Evolutionary conservation across 1,140 invertebrate genomes (phyloP), one percentile per base, ranked within the genome.

Genomic region (Hormaphis cornu): DNA sequence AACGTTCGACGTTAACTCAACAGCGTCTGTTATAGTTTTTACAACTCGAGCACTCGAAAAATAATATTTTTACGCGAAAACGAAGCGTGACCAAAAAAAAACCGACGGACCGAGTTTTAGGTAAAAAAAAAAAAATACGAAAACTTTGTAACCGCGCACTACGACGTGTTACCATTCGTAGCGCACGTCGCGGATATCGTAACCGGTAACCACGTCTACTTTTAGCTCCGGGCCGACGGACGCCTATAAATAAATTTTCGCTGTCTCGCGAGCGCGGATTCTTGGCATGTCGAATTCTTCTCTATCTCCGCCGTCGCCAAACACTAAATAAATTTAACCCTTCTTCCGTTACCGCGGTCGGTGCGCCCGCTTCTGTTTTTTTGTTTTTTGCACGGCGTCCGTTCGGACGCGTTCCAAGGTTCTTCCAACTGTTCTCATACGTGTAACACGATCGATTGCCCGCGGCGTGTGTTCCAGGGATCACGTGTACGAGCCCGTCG

Each of bases 401-500:
- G 33, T 37, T 12, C 35, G 1, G 22, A 14, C 46, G 22, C 22
- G 22, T 50, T 50, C 46, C 46, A 50, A 50, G 16, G n/a, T n/a
- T n/a, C 26, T 26, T 24, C 8, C 9, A 24, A 24, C 12, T 12
- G 22, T 4, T 1, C 44, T 3, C 2, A 58, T 40, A 63, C 18
- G n/a, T 50, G 1, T 48, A 33, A 63, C 9, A 30, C 26, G n/a
- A n/a, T n/a, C n/a, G n/a, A n/a, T n/a, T n/a, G n/a, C n/a, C n/a
- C n/a, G n/a, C n/a, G n/a, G n/a, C 24, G 22, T 24, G 28, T 59
- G 16, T 69, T 33, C 14, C 81, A 91, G 89, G 83, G 89, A 91
- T 82, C 89, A 93, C 83, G 88, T 91, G 78, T 93, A 92, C 81
- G 89, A 92, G 81, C 88, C 89, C 72, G 85, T 91, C 75, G 76